phyloP scores from a whole-genome alignment of 2,888 invertebrate species.

The Eulithis prunata region DNA sequence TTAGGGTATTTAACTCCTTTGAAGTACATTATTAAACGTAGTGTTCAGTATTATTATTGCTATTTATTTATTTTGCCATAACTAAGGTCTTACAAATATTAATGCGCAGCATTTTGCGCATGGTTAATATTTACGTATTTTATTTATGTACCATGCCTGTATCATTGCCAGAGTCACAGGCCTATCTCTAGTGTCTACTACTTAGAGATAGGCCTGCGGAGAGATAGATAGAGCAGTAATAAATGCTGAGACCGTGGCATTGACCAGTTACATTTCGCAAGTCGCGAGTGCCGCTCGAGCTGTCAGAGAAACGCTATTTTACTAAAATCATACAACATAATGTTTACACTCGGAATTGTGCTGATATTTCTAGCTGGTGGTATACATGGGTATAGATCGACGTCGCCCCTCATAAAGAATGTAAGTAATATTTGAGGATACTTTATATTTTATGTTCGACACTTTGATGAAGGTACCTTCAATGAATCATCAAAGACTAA shows the following conservation, averaged over 20 bases:
- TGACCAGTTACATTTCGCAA: constrained; percentile 40
- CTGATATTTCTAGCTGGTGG: constrained; percentile 39
- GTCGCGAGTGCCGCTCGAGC: constrained; percentile 22
- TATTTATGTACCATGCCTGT: too few species aligned
- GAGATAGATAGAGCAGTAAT: not conserved
- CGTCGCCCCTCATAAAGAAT: constrained; percentile 70
- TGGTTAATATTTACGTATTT: too few species aligned
- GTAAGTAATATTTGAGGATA: constrained; percentile 54
- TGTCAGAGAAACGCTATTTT: constrained; percentile 9
- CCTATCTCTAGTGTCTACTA: not conserved
- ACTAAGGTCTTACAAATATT: too few species aligned
- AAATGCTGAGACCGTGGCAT: constrained; percentile 32
- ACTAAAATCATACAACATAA: constrained; percentile 1
- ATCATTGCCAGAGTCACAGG: too few species aligned
- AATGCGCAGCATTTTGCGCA: too few species aligned
- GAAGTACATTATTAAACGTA: too few species aligned
- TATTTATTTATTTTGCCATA: too few species aligned
- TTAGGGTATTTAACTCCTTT: too few species aligned
- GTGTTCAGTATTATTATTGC: too few species aligned
- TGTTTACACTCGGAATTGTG: constrained; percentile 15
- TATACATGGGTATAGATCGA: constrained; percentile 50
- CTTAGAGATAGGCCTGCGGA: not conserved
- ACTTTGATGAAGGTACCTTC: not conserved
- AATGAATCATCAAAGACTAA: not conserved
- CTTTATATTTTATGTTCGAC: not conserved